Conservation (phyloP, 2,797 vertebrate species). For the Rhynchonycteris naso region DNA sequence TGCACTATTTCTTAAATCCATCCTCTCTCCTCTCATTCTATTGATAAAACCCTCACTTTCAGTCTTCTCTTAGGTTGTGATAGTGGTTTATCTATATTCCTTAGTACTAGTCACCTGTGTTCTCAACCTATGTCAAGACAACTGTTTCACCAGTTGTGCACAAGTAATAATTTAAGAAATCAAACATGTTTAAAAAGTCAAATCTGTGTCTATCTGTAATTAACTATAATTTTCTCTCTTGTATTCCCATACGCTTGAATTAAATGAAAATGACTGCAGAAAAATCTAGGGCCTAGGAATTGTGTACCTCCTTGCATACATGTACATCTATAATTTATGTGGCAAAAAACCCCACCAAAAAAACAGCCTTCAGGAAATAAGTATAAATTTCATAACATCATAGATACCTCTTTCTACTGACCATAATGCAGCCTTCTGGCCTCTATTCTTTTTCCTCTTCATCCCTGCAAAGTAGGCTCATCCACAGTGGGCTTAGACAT, state of each 20-base stretch:
- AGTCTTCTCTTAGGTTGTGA: not conserved
- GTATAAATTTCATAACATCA: not conserved
- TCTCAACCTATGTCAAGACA: constrained; percentile 42
- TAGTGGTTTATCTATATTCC: not conserved
- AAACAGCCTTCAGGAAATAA: not conserved
- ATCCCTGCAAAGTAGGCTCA: not conserved
- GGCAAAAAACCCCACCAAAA: no score
- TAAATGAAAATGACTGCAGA: constrained; percentile 22
- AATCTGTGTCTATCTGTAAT: constrained; percentile 17
- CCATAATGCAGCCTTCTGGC: not conserved
- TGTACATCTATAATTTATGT: not conserved
- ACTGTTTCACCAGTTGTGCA: constrained; percentile 13
- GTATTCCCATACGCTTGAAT: not conserved
- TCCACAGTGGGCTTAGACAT: not conserved
- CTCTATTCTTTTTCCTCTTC: not conserved
- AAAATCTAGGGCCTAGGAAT: not conserved
- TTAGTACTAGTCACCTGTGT: constrained; percentile 19
- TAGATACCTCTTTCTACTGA: not conserved
- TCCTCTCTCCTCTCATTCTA: not conserved
- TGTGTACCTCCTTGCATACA: not conserved
- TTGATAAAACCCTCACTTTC: not conserved
- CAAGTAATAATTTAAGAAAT: constrained; percentile 38
- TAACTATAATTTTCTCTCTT: constrained; percentile 7
- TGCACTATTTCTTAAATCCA: not conserved
- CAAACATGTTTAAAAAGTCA: constrained; percentile 54